Evolutionary conservation across 2,888 invertebrate species (phyloP).

Genomic region (Resseliella maxima): DNA sequence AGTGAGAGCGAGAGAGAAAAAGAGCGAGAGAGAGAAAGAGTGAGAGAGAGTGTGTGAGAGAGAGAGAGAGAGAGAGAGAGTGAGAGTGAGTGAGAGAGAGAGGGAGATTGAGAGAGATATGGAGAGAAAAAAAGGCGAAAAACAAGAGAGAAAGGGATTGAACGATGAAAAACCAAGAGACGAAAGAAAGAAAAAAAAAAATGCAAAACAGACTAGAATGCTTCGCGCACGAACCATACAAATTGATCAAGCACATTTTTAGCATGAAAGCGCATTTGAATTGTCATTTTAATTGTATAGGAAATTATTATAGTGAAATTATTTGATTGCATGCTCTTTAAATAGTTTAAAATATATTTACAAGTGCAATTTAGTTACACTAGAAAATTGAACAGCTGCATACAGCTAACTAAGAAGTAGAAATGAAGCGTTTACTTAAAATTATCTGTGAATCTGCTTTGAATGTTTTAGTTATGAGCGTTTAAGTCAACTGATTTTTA

Average conservation of each 20-base stretch:
- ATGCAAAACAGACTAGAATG: not conserved
- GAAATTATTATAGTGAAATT: not conserved
- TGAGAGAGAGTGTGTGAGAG: too few relatives aligned
- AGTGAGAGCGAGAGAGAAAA: not conserved
- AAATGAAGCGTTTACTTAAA: not conserved
- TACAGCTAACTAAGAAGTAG: not conserved
- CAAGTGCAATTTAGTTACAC: not conserved
- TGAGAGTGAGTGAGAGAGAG: too few relatives aligned
- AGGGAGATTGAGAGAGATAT: not conserved
- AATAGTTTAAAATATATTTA: slow-evolving; percentile 8
- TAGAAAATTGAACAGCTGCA: not conserved
- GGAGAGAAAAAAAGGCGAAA: not conserved
- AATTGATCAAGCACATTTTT: slow-evolving; percentile 1
- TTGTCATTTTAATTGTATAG: slow-evolving; percentile 29
- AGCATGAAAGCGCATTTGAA: not conserved
- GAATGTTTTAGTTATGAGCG: not conserved
- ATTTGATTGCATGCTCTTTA: slow-evolving; percentile 22
- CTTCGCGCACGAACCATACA: not conserved
- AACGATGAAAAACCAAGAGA: not conserved
- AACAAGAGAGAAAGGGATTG: not conserved
- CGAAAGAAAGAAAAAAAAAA: not conserved
- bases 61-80: too few relatives aligned
- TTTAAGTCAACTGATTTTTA: not conserved
- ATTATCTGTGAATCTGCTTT: not conserved
- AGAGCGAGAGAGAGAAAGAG: not conserved